Percentiles rank a stretch among this genome's conserved stretches.
These are phyloP conservation scores for Australoheros scitulus DNA, from an alignment of 2,113 vertebrate species.

Conservation along the genomic window DNA sequence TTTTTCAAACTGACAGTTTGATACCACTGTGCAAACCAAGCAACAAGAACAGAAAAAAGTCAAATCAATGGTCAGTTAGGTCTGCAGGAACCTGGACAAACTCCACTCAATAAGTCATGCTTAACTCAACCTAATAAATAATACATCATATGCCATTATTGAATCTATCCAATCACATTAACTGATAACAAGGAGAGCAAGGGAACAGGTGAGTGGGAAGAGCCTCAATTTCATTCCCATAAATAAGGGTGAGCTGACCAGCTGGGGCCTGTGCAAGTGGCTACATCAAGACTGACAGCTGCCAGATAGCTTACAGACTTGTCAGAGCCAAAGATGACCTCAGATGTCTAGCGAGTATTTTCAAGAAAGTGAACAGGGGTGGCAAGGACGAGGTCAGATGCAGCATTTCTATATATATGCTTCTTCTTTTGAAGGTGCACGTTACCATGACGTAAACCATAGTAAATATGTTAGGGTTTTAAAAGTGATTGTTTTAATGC, in stretches of 20 bases:
- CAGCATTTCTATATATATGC: background rate
- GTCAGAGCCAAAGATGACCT: slow-evolving; percentile 60
- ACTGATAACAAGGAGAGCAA: slow-evolving; percentile 55
- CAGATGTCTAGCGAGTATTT: slow-evolving; percentile 54
- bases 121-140: slow-evolving; percentile 61
- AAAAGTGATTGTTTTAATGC: no score
- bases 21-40: background rate
- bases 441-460: background rate
- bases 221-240: slow-evolving; percentile 67
- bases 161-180: slow-evolving; percentile 71
- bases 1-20: background rate
- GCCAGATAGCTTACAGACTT: slow-evolving; percentile 67
- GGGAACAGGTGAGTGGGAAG: slow-evolving; percentile 75
- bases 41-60: background rate
- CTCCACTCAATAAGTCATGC: slow-evolving; percentile 54
- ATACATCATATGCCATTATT: slow-evolving; percentile 70
- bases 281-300: slow-evolving; percentile 76
- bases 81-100: slow-evolving; percentile 15
- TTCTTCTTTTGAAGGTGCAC: background rate
- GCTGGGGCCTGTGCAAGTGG: slow-evolving; percentile 58
- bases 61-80: slow-evolving; percentile 11
- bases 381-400: slow-evolving; percentile 47
- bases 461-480: no score
- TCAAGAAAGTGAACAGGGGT: slow-evolving; percentile 25
- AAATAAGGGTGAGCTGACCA: slow-evolving; percentile 67